Evolutionary conservation across 23 tunicate genomes (phyloP).

Genomic region (Aplidium turbinatum): DNA sequence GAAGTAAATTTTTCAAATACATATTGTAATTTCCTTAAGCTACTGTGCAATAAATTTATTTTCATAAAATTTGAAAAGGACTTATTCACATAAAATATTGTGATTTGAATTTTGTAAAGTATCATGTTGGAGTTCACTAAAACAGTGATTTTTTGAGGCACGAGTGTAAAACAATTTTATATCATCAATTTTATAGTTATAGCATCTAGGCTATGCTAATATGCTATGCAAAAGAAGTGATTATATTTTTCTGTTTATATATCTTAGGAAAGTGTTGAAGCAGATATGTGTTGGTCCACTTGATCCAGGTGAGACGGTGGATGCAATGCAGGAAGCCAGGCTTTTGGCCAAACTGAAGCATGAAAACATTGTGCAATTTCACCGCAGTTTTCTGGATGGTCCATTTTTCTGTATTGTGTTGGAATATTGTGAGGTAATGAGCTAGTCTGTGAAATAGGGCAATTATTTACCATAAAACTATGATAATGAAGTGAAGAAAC

Average conservation of each 20-base stretch:
- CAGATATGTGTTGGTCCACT: conserved; percentile 87
- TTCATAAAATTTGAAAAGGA: too few species aligned
- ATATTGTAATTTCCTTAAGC: too few species aligned
- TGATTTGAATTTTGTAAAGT: too few species aligned
- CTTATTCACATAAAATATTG: too few species aligned
- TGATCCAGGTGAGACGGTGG: conserved; percentile 93
- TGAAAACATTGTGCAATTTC: conserved; percentile 79
- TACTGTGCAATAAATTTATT: too few species aligned
- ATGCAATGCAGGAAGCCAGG: conserved; percentile 91
- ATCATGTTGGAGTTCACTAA: too few species aligned
- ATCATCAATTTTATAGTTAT: too few species aligned
- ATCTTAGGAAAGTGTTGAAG: conserved; percentile 72
- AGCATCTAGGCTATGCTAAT: too few species aligned
- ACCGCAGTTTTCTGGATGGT: conserved; percentile 82
- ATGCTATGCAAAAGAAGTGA: too few species aligned
- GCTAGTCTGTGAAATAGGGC: background rate
- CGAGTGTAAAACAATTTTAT: too few species aligned
- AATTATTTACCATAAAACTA: background rate
- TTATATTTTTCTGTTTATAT: background rate
- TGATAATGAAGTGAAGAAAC: background rate
- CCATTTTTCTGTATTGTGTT: conserved; percentile 80
- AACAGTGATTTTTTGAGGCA: too few species aligned
- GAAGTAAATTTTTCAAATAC: conserved; percentile 30
- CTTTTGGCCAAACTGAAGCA: conserved; percentile 67
- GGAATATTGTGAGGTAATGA: conserved; percentile 83